Percentiles rank a stretch among this genome's conserved stretches.
phyloP scores from a whole-genome alignment of 2,797 vertebrate genomes.

The Ciconia nigra region DNA sequence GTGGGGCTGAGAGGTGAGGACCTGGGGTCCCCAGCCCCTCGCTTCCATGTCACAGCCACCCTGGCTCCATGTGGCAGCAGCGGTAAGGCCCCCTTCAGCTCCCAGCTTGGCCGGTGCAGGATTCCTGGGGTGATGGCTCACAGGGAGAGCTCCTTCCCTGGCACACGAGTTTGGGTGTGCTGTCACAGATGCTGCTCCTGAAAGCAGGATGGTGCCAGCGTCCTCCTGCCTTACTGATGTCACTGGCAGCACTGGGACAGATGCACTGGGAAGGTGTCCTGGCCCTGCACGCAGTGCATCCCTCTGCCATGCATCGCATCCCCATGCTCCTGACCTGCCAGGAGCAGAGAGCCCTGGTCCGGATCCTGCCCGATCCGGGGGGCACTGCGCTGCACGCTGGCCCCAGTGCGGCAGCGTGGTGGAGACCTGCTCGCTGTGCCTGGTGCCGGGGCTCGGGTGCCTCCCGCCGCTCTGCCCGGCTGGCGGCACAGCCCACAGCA shows the following conservation, averaged over 20 bases:
- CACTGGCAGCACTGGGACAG: not conserved
- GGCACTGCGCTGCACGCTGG: fast-evolving
- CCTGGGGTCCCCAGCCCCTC: not conserved
- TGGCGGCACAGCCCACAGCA: not conserved
- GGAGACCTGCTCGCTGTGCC: not conserved
- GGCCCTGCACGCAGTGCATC: fast-evolving
- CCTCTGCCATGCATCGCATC: not conserved
- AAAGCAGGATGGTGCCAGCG: not conserved
- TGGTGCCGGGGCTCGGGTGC: fast-evolving
- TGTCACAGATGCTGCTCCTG: not conserved
- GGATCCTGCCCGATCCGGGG: not conserved
- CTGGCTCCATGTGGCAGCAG: not conserved
- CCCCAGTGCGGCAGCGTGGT: not conserved
- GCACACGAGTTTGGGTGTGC: not conserved
- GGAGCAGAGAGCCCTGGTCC: not conserved
- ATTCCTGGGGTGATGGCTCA: not conserved
- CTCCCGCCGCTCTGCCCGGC: not conserved
- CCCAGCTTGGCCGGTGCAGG: not conserved
- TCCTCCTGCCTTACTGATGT: not conserved
- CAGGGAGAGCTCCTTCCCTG: not conserved
- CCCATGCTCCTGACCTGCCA: not conserved
- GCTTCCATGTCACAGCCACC: not conserved
- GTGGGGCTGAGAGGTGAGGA: fast-evolving
- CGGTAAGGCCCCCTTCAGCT: not conserved
- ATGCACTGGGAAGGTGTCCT: not conserved